Conservation (phyloP, 2,888 invertebrate genomes). For the Boloria euphrosyne region DNA sequence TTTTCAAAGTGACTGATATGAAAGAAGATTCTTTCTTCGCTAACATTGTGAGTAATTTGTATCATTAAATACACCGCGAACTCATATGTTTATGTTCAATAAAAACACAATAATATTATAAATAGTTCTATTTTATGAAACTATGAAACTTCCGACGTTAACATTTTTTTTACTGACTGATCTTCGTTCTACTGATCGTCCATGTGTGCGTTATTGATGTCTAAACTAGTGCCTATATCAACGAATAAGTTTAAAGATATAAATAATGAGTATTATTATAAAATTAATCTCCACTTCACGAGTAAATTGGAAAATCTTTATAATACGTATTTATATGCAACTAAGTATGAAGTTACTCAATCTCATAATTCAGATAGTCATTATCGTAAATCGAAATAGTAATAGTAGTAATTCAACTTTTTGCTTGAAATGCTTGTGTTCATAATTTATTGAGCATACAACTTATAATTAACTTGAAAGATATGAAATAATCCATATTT, state of each 20-base stretch:
- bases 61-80: slow-evolving; percentile 3
- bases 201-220: no score
- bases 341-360: slow-evolving; percentile 1
- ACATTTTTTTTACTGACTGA: no score
- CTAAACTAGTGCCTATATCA: no score
- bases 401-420: slow-evolving; percentile 19
- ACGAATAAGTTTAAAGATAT: no score
- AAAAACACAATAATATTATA: not conserved
- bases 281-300: no score
- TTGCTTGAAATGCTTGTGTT: slow-evolving; percentile 11
- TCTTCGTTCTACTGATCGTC: no score
- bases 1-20: slow-evolving; percentile 85
- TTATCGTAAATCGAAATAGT: slow-evolving; percentile 16
- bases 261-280: no score
- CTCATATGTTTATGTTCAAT: not conserved
- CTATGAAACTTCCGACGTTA: no score
- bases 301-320: not conserved
- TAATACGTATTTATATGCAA: not conserved
- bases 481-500: not conserved
- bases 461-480: slow-evolving; percentile 4
- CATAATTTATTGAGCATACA: slow-evolving; percentile 20
- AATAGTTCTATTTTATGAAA: not conserved
- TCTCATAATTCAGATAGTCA: slow-evolving; percentile 1
- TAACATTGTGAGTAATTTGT: slow-evolving; percentile 89
- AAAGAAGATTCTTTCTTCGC: slow-evolving; percentile 91